Percentiles rank a stretch among this genome's conserved stretches.
Conservation (phyloP, 2,888 invertebrate genomes). For the Syritta pipiens region DNA sequence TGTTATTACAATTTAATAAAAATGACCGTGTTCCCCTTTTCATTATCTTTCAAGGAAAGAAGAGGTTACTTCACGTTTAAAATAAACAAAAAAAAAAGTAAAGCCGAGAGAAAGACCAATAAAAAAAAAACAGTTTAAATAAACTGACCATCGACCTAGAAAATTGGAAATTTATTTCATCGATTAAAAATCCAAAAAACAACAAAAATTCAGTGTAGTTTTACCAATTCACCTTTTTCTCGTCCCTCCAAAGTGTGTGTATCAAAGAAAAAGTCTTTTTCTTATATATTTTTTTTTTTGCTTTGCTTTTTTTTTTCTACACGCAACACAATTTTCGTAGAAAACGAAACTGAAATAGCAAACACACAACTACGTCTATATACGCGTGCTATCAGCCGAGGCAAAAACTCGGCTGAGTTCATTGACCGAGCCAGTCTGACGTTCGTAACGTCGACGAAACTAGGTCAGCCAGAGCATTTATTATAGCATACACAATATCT, state of each 20-base stretch:
- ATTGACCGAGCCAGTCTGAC: constrained; percentile 74
- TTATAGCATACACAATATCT: constrained; percentile 52
- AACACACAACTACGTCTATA: constrained; percentile 11
- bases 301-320: constrained; percentile 4
- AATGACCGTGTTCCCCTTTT: constrained; percentile 78
- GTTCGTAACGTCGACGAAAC: constrained; percentile 73
- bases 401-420: constrained; percentile 71
- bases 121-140: constrained; percentile 37
- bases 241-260: too few species aligned
- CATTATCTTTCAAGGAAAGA: constrained; percentile 79
- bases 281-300: constrained; percentile 12
- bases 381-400: constrained; percentile 66
- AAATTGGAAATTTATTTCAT: constrained; percentile 66
- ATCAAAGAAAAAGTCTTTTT: constrained; percentile 43
- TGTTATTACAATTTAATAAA: constrained; percentile 75
- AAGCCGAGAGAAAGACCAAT: constrained; percentile 6
- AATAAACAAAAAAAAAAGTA: constrained; percentile 13
- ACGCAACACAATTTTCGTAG: constrained; percentile 72
- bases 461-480: constrained; percentile 73
- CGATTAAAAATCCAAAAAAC: constrained; percentile 43
- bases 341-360: constrained; percentile 77
- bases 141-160: constrained; percentile 67
- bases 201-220: constrained; percentile 13
- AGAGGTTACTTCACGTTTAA: constrained; percentile 61
- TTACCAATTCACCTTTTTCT: constrained; percentile 22